Evolutionary conservation across 2,888 invertebrate species (phyloP), one percentile per base, ranked within the genome.

Genomic region (Volucella bombylans): DNA sequence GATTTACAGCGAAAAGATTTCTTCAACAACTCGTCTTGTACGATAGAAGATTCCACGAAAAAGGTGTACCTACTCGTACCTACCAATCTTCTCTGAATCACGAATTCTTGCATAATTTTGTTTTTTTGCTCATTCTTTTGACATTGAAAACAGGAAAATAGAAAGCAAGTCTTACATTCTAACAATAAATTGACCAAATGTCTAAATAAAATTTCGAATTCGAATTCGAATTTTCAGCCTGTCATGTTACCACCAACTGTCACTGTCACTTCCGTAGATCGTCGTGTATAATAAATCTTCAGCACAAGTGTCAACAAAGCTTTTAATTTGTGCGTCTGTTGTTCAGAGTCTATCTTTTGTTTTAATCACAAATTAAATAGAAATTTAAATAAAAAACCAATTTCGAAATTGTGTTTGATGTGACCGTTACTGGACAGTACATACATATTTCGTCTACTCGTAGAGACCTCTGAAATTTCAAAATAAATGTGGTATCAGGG

Each of bases 21-120:
- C 78, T 78, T 67, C 61, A 67, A 77, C 52, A 69, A 45, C 61
- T 82, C 41, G 71, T 50, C 39, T 55, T 64, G 39, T 15, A 39
- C 52, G 31, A 31, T 31, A 31, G 31, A 31, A 31, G 31, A 54
- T 79, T 83, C 83, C 31, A 45, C 71, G 83, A 79, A 80, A 49
- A 74, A 57, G 23, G 52, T 62, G 50, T 18, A 62, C n/a, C n/a
- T n/a, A n/a, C n/a, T n/a, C n/a, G n/a, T n/a, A n/a, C n/a, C n/a
- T n/a, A n/a, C 43, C 64, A 38, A 49, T 50, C 71, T 43, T 23
- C 14, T 15, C 14, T 64, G 61, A 73, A 43, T 79, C 73, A 73
- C 67, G 68, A 69, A 73, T 73, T 73, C 64, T 73, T 78, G 78
- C 82, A 82, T 78, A 82, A 78, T 64, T 73, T 80, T 54, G 43